Base-by-base conservation (phyloP, 2,888 invertebrate genomes). In the Mimumesa dahlbomi region DNA sequence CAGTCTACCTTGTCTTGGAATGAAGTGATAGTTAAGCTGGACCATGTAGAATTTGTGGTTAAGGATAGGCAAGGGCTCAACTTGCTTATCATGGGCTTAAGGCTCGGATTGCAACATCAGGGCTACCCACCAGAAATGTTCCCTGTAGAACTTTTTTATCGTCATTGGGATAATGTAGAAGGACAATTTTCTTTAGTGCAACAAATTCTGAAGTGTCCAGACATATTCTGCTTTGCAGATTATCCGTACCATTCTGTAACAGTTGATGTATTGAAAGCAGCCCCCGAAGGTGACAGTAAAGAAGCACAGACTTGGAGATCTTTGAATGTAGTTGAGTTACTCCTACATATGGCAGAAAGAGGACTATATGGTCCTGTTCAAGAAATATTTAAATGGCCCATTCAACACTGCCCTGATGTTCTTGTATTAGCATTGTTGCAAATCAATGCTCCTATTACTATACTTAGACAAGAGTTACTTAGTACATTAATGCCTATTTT, bases 281-380 rank as follows among this genome's bases (percentile, higher is more conserved):
- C 96, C 4, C 98, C 98, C 0, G 99, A 99, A 90, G 94, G 95
- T 19, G 97, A 98, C 82, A 97, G 97, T 88, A 96, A 98, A 88
- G 98, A 98, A 88, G 93, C 98, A 45, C 93, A 95, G 43, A 95
- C 95, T 16, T 99, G 98, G 98, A 94, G 97, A 77, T 98, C 97
- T 1, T 90, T 98, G 65, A 97, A 98, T 87, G 92, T 99, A 65
- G 94, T 98, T 0, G 98, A 99, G 87, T 91, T 96, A 22, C 90
- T 99, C 50, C 90, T 99, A 64, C 94, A 94, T 83, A 93, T 98
- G 77, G 95, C 97, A 1, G 98, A 98, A 81, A 93, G 95, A 71
- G 97, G 97, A 2, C 93, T 95, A 78, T 96, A 95, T 87, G 91
- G 93, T 71, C 94, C 94, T 85, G 95, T 96, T 6, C 94, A 95